A percentile compares a stretch with the other conserved stretches of the same genome.
These are phyloP conservation scores for Ardeotis arabs DNA, from an alignment of 2,113 vertebrate species.

Conservation along the genomic window DNA sequence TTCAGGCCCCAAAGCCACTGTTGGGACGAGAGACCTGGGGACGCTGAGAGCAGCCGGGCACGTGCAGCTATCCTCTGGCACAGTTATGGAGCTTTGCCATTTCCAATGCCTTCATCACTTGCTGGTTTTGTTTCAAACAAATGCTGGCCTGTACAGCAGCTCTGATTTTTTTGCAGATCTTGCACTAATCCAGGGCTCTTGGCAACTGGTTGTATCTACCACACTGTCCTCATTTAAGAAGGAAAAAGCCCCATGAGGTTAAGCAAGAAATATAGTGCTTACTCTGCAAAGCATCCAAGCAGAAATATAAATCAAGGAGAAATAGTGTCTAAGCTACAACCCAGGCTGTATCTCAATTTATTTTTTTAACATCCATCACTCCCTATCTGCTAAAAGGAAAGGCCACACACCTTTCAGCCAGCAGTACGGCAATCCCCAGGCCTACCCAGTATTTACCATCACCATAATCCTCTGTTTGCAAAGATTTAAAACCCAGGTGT, in stretches of 20 bases:
- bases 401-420: background rate
- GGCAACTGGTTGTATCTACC: background rate
- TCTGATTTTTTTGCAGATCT: constrained; percentile 15
- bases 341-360: constrained; percentile 21
- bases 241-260: constrained; percentile 16
- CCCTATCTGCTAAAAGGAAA: constrained; percentile 15
- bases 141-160: background rate
- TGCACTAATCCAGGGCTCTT: constrained; percentile 14
- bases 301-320: constrained; percentile 55
- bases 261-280: constrained; percentile 41
- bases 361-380: background rate
- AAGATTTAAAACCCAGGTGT: constrained; percentile 41
- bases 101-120: background rate
- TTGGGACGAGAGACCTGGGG: background rate
- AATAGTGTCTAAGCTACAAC: constrained; percentile 6
- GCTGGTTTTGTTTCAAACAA: background rate
- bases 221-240: background rate
- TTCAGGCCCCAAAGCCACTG: background rate
- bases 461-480: constrained; percentile 63
- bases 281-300: background rate
- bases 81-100: background rate
- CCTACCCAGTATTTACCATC: constrained; percentile 37
- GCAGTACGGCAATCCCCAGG: background rate
- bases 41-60: background rate
- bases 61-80: background rate